Evolutionary conservation across 1,140 invertebrate genomes (phyloP), one percentile per base, ranked within the genome.

Genomic region (Cherax quadricarinatus): DNA sequence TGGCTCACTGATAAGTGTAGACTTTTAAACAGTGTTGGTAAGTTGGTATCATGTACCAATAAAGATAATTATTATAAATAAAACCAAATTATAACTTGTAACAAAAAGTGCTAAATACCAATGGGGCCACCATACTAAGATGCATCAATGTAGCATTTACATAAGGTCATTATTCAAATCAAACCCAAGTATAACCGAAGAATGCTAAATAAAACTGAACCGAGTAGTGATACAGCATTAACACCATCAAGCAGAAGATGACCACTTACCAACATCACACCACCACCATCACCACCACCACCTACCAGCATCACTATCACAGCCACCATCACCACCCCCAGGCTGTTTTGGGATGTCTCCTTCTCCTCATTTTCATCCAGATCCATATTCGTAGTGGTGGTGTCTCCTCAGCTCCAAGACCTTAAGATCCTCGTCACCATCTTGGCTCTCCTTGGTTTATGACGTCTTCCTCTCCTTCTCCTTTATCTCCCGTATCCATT

Each of bases 311-410:
- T 48, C 66, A 75, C 85, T 41, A 75, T 21, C 70, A 86, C 85
- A n/a, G 85, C 16, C 16, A 53, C 60, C 41, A 7, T 86, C 62
- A 53, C 81, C 81, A n/a, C n/a, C n/a, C n/a, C 81, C 81, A 57
- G 57, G 21, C 51, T 57, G 51, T 24, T 24, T 18, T n/a, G 66
- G n/a, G n/a, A 75, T n/a, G 30, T 2, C 5, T 53, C 41, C 30
- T 70, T 73, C 1, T 48, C 79, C 87, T 89, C 87, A 89, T 79
- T 83, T 89, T 89, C 87, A 24, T 89, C 87, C 7, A 70, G 7
- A 14, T 89, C 87, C 87, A 89, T 89, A 3, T 89, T 66, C 5
- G 18, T 16, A 4, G 48, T 51, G 3, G 21, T 62, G 79, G 16
- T 3, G 51, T 89, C 87, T 51, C 60, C 57, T 51, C 48, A 5